These are phyloP conservation scores for Antheraea pernyi DNA, from an alignment of 1,140 invertebrate genomes.

Conservation along the genomic window DNA sequence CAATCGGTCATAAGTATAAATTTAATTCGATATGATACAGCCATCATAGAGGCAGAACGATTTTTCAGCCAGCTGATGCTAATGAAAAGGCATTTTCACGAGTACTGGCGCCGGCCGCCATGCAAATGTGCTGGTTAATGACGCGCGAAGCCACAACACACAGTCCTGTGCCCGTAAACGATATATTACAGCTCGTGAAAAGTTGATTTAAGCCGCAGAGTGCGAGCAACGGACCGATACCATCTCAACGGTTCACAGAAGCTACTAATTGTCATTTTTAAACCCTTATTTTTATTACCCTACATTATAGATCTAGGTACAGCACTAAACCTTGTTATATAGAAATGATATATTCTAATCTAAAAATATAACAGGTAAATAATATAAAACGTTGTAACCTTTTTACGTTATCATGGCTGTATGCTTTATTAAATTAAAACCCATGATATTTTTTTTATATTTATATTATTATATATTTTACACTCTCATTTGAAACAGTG, in stretches of 20 bases:
- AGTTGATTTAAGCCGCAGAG: conserved; percentile 12
- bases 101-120: conserved; percentile 63
- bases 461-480: too few relatives aligned
- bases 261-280: background rate
- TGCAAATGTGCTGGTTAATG: conserved; percentile 65
- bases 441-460: too few relatives aligned
- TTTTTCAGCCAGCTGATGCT: conserved; percentile 70
- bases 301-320: too few relatives aligned
- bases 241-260: background rate
- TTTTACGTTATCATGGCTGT: too few relatives aligned
- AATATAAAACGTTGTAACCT: too few relatives aligned
- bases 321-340: too few relatives aligned
- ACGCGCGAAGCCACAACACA: conserved; percentile 55
- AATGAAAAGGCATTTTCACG: conserved; percentile 75
- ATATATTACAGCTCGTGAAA: conserved; percentile 21
- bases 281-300: background rate
- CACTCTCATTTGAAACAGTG: too few relatives aligned
- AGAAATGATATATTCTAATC: too few relatives aligned
- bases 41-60: conserved; percentile 46
- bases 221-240: background rate
- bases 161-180: conserved; percentile 1
- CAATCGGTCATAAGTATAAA: background rate
- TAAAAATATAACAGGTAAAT: too few relatives aligned
- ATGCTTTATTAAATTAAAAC: too few relatives aligned
- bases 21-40: conserved; percentile 4